Evolutionary conservation across 2,113 vertebrate species (phyloP), one percentile per base, ranked within the genome.

Genomic region (Grallaria varia): DNA sequence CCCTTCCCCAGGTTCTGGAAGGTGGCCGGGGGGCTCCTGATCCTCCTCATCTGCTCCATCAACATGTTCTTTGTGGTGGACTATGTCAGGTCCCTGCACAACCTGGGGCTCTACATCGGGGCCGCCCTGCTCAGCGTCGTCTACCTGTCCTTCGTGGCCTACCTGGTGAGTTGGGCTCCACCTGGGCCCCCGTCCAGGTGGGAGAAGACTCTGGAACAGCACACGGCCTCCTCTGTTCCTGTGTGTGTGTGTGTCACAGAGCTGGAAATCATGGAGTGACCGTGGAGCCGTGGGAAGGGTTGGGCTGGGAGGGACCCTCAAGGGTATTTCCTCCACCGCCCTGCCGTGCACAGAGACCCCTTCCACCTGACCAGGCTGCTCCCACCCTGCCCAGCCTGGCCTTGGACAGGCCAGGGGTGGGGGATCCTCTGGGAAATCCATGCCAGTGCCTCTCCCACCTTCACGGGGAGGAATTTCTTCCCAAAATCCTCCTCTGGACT

Each of bases 1-100:
- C 2, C 55, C 87, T 90, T 7, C 63, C 22, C 3, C 93, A 99
- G 99, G 85, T 95, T 96, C 71, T 99, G 99, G 99, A 98, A 98
- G 98, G 97, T 99, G 6, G 97, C 96, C 0, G 99, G 99, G 1
- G 98, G 99, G 1, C 6, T 98, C 17, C 53, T 99, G 25, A 98
- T 99, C 93, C 96, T 99, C 44, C 39, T 99, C 21, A 95, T 99
- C 93, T 99, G 99, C 72, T 90, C 96, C 77, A 99, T 99, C 93
- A 99, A 99, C 98, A 98, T 99, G 95, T 99, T 99, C 97, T 99
- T 99, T 53, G 99, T 99, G 94, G 97, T 99, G 75, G 95, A 98
- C 47, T 99, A 99, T 7, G 99, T 99, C 85, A 97, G 97, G 12
- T 73, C 97, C 3, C 97, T 99, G 24, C 95, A 98, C 89, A 98